These are phyloP conservation scores for Philereme vetulata DNA, from an alignment of 2,888 invertebrate genomes.

Conservation along the genomic window DNA sequence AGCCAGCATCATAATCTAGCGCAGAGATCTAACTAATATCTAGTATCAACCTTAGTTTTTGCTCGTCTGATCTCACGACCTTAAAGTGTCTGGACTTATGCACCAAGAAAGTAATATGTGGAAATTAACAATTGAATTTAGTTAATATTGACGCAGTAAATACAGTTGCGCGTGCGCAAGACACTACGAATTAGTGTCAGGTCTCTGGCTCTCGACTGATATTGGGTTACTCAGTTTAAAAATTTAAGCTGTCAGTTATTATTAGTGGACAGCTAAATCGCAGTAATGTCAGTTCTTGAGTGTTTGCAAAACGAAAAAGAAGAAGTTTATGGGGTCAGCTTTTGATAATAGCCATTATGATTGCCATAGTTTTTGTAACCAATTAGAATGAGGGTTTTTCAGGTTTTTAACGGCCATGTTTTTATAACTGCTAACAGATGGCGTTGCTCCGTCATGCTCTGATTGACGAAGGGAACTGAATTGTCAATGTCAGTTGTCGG, in stretches of 20 bases:
- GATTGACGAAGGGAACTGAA: too few species aligned
- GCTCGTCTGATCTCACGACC: slow-evolving; percentile 24
- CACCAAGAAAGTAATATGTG: slow-evolving; percentile 1
- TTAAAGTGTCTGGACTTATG: slow-evolving; percentile 12
- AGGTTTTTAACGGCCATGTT: too few species aligned
- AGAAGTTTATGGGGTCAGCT: neutral
- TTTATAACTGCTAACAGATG: too few species aligned
- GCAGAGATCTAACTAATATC: too few species aligned
- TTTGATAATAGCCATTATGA: too few species aligned
- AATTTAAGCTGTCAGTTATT: slow-evolving; percentile 31
- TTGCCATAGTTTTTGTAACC: too few species aligned
- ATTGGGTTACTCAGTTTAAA: slow-evolving; percentile 28
- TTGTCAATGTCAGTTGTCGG: too few species aligned
- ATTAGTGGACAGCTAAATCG: slow-evolving; percentile 16
- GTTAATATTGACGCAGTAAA: slow-evolving; percentile 20
- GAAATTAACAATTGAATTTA: slow-evolving; percentile 3
- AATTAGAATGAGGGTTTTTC: too few species aligned
- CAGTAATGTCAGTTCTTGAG: slow-evolving; percentile 5
- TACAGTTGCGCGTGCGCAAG: slow-evolving; percentile 16
- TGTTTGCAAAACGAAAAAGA: neutral
- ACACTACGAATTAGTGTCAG: slow-evolving; percentile 33
- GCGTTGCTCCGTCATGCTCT: too few species aligned
- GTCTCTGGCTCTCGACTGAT: slow-evolving; percentile 12
- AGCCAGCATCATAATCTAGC: too few species aligned
- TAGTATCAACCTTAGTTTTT: slow-evolving; percentile 10